Evolutionary conservation across 2,888 invertebrate species (phyloP), one percentile per base, ranked within the genome.

Genomic region (Ophion obscuratus): DNA sequence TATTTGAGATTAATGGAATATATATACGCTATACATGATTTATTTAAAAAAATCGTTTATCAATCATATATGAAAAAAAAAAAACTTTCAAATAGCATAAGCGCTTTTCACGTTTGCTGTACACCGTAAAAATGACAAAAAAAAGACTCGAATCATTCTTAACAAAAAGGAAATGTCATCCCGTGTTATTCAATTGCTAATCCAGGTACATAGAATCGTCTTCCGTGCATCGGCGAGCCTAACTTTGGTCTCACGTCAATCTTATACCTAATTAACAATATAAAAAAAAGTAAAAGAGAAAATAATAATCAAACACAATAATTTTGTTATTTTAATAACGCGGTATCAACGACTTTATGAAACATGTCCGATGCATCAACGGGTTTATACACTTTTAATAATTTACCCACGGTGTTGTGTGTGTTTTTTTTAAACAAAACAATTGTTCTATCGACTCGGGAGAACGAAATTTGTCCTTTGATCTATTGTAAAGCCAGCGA

Each of bases 251-350:
- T 77, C 74, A 57, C 68, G 66, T 74, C 73, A 83, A 74, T 59
- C 77, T 86, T 86, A 83, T 44, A 77, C 57, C 68, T 74, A 83
- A 83, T 83, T 36, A 80, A 82, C 80, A 73, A 73, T 66, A 57
- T 57, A 24, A 62, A 82, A 78, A 78, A 20, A 24, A 40, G 40
- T 27, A 31, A 47, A 27, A 36, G 59, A 73, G 40, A 24, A 77
- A 77, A 70, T 14, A 66, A 68, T 47, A 70, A 79, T n/a, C 20
- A n/a, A 62, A 53, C 14, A 40, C 3, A 53, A 74, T 44, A 59
- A 68, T 64, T 71, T 74, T 24, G 40, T 77, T 24, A 40, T 36
- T 74, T 4, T 11, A 10, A 67, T 24, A 40, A 59, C 6, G 14
- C n/a, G 14, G 20, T n/a, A 68, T 47, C 62, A 27, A 36, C n/a